Percentiles rank a stretch among this genome's conserved stretches.
Conservation (phyloP, 2,888 invertebrate species). For the Diaperis boleti region DNA sequence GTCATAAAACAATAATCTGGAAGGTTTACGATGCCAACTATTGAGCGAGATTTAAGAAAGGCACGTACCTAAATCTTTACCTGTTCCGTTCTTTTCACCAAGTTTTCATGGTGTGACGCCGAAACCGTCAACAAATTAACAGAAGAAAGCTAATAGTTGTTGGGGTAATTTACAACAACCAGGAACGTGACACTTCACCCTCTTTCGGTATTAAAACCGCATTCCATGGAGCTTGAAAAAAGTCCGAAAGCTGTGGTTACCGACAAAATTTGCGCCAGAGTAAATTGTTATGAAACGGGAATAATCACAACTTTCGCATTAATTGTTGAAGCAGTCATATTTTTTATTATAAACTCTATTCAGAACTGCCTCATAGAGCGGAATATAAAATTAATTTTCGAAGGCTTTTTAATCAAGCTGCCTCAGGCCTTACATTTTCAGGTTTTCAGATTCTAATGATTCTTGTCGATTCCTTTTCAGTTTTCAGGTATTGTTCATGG, state of each 20-base stretch:
- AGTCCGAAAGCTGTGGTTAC: not conserved
- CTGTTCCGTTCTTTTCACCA: conserved; percentile 24
- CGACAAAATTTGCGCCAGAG: too few species aligned
- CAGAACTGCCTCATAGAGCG: too few species aligned
- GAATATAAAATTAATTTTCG: too few species aligned
- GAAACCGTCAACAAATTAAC: conserved; percentile 25
- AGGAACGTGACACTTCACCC: conserved; percentile 28
- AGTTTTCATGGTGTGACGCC: conserved; percentile 4
- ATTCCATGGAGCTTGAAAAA: conserved; percentile 14
- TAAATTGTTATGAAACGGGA: too few species aligned
- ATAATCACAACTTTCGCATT: too few species aligned
- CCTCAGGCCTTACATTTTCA: too few species aligned
- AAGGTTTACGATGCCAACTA: conserved; percentile 23
- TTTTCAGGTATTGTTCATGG: too few species aligned
- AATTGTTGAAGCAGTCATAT: too few species aligned
- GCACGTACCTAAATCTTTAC: conserved; percentile 27
- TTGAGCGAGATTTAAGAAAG: conserved; percentile 27
- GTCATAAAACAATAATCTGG: conserved; percentile 35
- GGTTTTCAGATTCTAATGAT: too few species aligned
- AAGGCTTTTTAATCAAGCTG: too few species aligned
- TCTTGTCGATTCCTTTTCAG: too few species aligned
- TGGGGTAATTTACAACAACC: conserved; percentile 25
- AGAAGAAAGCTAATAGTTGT: conserved; percentile 29
- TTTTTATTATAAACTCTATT: too few species aligned
- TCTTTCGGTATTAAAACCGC: conserved; percentile 22